Percentiles rank a stretch among this genome's conserved stretches.
These are phyloP conservation scores for Neotoxoptera formosana DNA, from an alignment of 1,140 invertebrate species.

Conservation along the genomic window DNA sequence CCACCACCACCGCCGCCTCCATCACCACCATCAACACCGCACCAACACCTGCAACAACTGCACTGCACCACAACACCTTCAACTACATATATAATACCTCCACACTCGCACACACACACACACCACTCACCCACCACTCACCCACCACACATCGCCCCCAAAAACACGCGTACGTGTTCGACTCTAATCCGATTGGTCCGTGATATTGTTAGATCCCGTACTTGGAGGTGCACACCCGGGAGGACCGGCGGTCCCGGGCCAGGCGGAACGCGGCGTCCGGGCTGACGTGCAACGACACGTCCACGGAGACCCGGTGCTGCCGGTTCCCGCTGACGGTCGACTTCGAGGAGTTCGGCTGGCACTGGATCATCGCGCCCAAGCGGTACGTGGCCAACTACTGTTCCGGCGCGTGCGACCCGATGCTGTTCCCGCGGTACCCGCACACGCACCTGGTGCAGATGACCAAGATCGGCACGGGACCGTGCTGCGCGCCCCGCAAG, in stretches of 20 bases:
- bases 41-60: neutral
- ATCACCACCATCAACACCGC: neutral
- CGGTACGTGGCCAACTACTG: slow-evolving; percentile 97
- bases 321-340: slow-evolving; percentile 96
- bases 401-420: slow-evolving; percentile 91
- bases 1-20: neutral
- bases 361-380: slow-evolving; percentile 97
- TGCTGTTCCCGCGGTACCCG: slow-evolving; percentile 71
- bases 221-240: slow-evolving; percentile 77
- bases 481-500: slow-evolving; percentile 89
- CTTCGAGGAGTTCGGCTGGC: slow-evolving; percentile 96
- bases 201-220: slow-evolving; percentile 75
- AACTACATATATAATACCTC: neutral
- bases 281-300: slow-evolving; percentile 79
- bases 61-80: neutral
- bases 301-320: slow-evolving; percentile 83
- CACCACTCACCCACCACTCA: neutral
- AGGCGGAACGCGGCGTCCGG: slow-evolving; percentile 64
- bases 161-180: neutral
- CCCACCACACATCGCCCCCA: neutral
- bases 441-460: slow-evolving; percentile 88
- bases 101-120: neutral
- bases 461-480: slow-evolving; percentile 76
- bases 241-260: slow-evolving; percentile 70
- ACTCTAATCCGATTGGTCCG: slow-evolving; percentile 58